A percentile compares a stretch with the other conserved stretches of the same genome.
Conservation (phyloP, 2,113 vertebrate species). For the Elaphurus davidianus region DNA sequence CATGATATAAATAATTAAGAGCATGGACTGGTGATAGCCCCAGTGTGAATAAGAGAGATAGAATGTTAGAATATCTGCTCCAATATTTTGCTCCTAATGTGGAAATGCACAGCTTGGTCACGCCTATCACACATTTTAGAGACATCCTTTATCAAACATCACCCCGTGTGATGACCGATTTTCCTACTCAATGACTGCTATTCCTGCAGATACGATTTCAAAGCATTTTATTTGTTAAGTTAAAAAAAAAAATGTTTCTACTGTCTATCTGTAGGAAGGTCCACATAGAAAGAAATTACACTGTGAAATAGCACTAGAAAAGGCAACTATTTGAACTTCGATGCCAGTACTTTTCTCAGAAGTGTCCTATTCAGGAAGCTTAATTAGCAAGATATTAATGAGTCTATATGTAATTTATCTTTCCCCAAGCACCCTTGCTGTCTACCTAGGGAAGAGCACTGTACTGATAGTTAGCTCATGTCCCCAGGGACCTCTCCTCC, state of each 20-base stretch:
- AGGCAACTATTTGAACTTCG: constrained; percentile 63
- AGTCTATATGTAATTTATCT: constrained; percentile 73
- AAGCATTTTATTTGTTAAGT: neutral
- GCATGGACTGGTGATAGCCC: neutral
- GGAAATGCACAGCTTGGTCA: neutral
- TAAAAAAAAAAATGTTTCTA: neutral
- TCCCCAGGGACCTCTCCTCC: constrained; percentile 38
- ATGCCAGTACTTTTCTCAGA: constrained; percentile 75
- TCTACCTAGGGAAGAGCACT: constrained; percentile 44
- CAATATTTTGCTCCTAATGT: neutral
- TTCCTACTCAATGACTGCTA: neutral
- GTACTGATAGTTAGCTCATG: neutral
- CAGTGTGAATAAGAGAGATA: neutral
- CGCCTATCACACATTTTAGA: neutral
- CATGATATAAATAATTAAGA: constrained; percentile 65
- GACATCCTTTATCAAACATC: neutral
- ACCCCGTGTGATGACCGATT: neutral
- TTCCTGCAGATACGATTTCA: neutral
- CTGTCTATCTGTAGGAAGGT: constrained; percentile 51
- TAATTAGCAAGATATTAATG: constrained; percentile 78
- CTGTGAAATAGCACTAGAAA: constrained; percentile 64
- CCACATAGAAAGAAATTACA: constrained; percentile 63
- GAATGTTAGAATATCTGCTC: neutral
- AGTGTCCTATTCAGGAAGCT: constrained; percentile 66
- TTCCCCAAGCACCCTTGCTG: constrained; percentile 35